Evolutionary conservation across 1,140 invertebrate species (phyloP).

Genomic region (Listronotus oregonensis): DNA sequence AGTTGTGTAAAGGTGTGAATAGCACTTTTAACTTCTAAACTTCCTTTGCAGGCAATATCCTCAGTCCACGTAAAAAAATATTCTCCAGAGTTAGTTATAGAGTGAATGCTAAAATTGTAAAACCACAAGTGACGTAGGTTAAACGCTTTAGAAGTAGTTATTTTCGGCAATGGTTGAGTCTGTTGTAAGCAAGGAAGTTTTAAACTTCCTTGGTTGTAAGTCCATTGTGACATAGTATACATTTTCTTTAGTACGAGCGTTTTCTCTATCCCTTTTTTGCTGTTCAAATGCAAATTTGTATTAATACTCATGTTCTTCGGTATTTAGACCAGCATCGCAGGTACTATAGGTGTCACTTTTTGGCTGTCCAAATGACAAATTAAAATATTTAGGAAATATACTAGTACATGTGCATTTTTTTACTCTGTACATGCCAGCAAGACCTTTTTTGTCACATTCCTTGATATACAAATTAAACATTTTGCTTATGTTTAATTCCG

Average conservation of each 20-base stretch:
- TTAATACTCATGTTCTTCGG: constrained; percentile 35
- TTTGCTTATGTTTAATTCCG: constrained; percentile 11
- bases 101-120: constrained; percentile 39
- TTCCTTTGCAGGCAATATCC: constrained; percentile 31
- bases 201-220: too few relatives aligned
- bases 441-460: constrained; percentile 23
- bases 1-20: constrained; percentile 4
- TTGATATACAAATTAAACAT: constrained; percentile 33
- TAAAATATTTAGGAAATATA: constrained; percentile 13
- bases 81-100: neutral
- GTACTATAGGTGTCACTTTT: constrained; percentile 44
- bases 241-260: constrained; percentile 27
- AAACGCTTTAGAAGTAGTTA: constrained; percentile 43
- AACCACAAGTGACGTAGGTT: constrained; percentile 44
- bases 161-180: constrained; percentile 37
- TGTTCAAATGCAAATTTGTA: constrained; percentile 28
- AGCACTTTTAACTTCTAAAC: constrained; percentile 28
- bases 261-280: constrained; percentile 19
- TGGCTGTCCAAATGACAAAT: constrained; percentile 42
- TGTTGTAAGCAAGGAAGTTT: too few relatives aligned
- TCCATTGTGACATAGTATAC: too few relatives aligned
- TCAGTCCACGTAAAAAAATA: constrained; percentile 36
- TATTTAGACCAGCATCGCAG: constrained; percentile 36
- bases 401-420: constrained; percentile 41
- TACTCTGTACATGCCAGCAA: constrained; percentile 19